Conservation (phyloP, 30 jellyfish, hydroid and myxozoan genomes). For the Hydractinia echinata region DNA sequence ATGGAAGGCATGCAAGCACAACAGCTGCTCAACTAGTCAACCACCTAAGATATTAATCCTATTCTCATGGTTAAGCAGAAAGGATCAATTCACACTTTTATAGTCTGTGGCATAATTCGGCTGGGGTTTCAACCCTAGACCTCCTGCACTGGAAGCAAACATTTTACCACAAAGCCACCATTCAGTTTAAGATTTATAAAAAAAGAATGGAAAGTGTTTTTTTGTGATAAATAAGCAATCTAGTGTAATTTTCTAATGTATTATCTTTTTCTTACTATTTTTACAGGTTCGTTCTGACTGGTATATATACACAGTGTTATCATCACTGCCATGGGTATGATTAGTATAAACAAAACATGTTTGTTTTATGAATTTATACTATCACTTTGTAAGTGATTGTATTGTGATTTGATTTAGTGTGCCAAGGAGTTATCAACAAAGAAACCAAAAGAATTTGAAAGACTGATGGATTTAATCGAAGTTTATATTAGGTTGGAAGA, state of each 20-base stretch:
- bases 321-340: constrained; percentile 91
- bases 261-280: not conserved
- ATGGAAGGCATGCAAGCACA: no score
- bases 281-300: constrained; percentile 91
- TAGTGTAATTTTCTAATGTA: not conserved
- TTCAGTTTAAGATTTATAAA: no score
- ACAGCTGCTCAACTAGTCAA: no score
- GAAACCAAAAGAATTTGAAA: constrained; percentile 78
- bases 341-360: not conserved
- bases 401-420: constrained; percentile 45
- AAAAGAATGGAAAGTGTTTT: no score
- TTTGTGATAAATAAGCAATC: no score
- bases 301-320: constrained; percentile 69
- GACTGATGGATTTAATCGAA: constrained; percentile 64
- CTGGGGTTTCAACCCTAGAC: no score
- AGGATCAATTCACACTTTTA: no score
- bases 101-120: no score
- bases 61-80: no score
- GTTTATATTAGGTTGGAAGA: constrained; percentile 47
- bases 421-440: constrained; percentile 87
- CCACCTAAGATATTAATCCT: no score
- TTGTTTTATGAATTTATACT: not conserved
- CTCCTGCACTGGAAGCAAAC: no score
- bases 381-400: not conserved
- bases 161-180: no score